These are phyloP conservation scores for Platypus cylindrus DNA, from an alignment of 2,888 invertebrate species.

Conservation along the genomic window DNA sequence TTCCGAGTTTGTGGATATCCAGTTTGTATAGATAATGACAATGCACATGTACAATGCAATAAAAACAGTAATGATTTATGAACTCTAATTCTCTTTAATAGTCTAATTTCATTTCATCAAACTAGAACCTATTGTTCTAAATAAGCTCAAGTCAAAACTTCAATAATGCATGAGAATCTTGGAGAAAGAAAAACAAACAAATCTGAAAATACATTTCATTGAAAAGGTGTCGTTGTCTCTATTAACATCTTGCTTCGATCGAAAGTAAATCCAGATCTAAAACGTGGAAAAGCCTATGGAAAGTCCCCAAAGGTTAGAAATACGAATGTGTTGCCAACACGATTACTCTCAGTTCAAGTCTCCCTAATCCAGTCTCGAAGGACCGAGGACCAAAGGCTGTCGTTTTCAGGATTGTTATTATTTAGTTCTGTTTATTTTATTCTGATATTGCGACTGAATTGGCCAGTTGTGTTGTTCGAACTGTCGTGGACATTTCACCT, in stretches of 20 bases:
- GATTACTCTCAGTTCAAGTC: slow-evolving; percentile 17
- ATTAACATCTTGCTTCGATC: slow-evolving; percentile 10
- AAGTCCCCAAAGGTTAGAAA: slow-evolving; percentile 12
- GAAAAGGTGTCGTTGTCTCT: no score
- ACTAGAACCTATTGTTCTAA: no score
- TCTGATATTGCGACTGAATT: slow-evolving; percentile 11
- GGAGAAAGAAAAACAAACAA: no score
- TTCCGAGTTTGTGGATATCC: slow-evolving; percentile 1
- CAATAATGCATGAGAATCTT: no score
- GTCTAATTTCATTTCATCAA: no score
- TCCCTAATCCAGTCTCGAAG: slow-evolving; percentile 14
- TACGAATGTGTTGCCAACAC: slow-evolving; percentile 16
- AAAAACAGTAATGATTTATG: no score
- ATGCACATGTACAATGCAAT: no score
- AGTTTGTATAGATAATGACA: no score
- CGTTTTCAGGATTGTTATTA: slow-evolving; percentile 16
- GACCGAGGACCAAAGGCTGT: slow-evolving; percentile 12
- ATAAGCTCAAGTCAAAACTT: no score
- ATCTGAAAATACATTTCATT: no score
- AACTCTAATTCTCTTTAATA: no score
- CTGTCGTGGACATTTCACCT: slow-evolving; percentile 13
- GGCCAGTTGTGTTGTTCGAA: slow-evolving; percentile 8
- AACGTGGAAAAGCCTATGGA: slow-evolving; percentile 12
- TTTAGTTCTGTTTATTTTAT: slow-evolving; percentile 11
- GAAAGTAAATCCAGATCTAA: slow-evolving; percentile 8